Base-by-base conservation (phyloP, 2,113 vertebrate species). In the Gorsachius goisagi region DNA sequence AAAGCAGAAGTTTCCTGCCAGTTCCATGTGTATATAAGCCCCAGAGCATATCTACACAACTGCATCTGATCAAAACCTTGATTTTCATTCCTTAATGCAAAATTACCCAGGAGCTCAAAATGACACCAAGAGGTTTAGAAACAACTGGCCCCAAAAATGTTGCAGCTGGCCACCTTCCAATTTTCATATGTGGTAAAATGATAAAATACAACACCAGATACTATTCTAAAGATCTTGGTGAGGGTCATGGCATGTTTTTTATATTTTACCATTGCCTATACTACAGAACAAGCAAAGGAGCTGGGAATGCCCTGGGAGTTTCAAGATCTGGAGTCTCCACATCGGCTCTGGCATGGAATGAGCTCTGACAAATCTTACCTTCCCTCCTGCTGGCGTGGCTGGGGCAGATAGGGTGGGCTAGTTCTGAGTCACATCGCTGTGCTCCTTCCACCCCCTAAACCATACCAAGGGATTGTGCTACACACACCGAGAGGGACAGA, bases 1-100 rank as follows among this genome's bases (percentile, higher is more conserved):
- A 32, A 73, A 62, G 33, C 35, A 83, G 16, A 72, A 76, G 47
- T 9, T 23, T 79, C 30, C 59, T 77, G 50, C 59, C 72, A 66
- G 67, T 24, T 58, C 63, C n/a, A 50, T 0, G 0, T n/a, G 47
- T 9, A 78, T 71, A 1, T 21, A 58, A 73, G 49, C 1, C 11
- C 17, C 50, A 71, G 17, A 33, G 24, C 19, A 4, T 9, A 45
- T 17, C 37, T 26, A 79, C 3, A 79, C 53, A 77, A 92, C 71
- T 1, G 7, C 20, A 74, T 27, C 35, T 33, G 35, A 33, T 58
- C 2, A 3, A 83, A 93, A 44, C 15, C 15, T 32, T 32, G 16
- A 32, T 71, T 81, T 81, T 79, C 33, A 32, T 5, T 75, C 60
- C 12, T 55, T 52, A 37, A 66, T 1, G 23, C 30, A 15, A 35